Evolutionary conservation across 2,888 invertebrate genomes (phyloP), one percentile per base, ranked within the genome.

Genomic region (Lasioglossum marginatum): DNA sequence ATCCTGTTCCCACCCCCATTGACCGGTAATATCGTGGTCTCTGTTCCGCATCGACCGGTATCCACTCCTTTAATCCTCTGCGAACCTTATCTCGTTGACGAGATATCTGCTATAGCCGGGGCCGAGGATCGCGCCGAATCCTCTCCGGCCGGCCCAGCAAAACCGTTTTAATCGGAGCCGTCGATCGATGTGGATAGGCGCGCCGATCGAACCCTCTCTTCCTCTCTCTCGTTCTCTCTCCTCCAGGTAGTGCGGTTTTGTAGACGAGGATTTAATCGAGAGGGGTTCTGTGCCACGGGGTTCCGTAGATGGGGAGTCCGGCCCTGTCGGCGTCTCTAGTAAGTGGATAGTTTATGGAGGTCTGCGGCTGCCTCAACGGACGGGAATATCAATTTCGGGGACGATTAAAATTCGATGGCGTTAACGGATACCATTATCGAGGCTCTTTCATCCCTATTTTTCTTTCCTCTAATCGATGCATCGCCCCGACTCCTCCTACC

Each of bases 71-170:
- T 70, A 70, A 70, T 70, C 70, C 70, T 37, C 70, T 70, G 66
- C 70, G 83, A 70, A 76, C 85, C 79, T 90, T 90, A 90, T 90
- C 90, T 88, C 90, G 79, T 87, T 84, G 87, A 83, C 84, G 84
- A 90, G 90, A 86, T 90, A 87, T 79, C 27, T 79, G 82, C 31
- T 63, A 63, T 63, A 31, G 68, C 74, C 71, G 78, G 83, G 74
- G 73, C 74, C 72, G 70, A 70, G 70, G 70, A 70, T 70, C 70
- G 12, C 70, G n/a, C n/a, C 79, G 76, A 76, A 86, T 83, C 82
- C 80, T 66, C 68, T 31, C 63, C 16, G 37, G 48, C 68, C 68
- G 43, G 27, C 81, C 40, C 79, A 16, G 45, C 45, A 76, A 68
- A 85, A 80, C 76, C 85, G 80, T 81, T 87, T 87, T 89, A 89